Conservation (phyloP, 2,113 vertebrate genomes). For the Callocephalon fimbriatum region DNA sequence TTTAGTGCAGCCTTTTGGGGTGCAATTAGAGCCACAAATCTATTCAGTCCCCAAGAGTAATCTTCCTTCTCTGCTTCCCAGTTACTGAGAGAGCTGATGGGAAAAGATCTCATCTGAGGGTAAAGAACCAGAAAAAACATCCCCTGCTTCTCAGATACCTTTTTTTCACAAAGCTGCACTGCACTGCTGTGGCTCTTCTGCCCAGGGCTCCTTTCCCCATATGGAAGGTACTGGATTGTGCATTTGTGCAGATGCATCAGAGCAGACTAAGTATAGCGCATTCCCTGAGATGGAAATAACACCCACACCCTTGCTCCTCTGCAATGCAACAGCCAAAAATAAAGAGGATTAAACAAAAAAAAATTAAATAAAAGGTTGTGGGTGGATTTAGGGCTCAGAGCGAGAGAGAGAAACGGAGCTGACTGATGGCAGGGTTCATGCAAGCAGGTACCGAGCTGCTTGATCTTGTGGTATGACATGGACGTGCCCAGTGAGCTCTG, state of each 20-base stretch:
- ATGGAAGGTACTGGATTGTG: constrained; percentile 38
- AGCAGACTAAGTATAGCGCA: constrained; percentile 54
- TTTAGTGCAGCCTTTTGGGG: not conserved
- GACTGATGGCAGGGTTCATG: not conserved
- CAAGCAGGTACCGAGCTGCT: not conserved
- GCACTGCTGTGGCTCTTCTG: constrained; percentile 27
- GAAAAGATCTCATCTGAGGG: not conserved
- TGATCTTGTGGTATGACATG: not conserved
- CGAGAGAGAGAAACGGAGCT: not conserved
- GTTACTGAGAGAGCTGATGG: not conserved
- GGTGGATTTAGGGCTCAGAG: constrained; percentile 53
- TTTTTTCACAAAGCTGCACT: not conserved
- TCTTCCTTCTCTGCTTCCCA: not conserved
- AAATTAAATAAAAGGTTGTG: not conserved
- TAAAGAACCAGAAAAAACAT: constrained; percentile 15
- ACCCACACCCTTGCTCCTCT: constrained; percentile 35
- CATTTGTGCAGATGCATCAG: constrained; percentile 64
- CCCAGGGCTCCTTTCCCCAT: constrained; percentile 37
- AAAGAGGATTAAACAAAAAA: constrained; percentile 51
- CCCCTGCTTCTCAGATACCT: not conserved
- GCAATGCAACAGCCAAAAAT: constrained; percentile 41
- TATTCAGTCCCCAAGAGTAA: not conserved
- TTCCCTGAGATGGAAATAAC: constrained; percentile 47
- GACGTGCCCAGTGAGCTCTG: not conserved
- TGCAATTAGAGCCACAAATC: not conserved